A percentile compares a stretch with the other conserved stretches of the same genome.
Evolutionary conservation across 2,888 invertebrate species (phyloP).

Genomic region (Eumerus sabulonum): DNA sequence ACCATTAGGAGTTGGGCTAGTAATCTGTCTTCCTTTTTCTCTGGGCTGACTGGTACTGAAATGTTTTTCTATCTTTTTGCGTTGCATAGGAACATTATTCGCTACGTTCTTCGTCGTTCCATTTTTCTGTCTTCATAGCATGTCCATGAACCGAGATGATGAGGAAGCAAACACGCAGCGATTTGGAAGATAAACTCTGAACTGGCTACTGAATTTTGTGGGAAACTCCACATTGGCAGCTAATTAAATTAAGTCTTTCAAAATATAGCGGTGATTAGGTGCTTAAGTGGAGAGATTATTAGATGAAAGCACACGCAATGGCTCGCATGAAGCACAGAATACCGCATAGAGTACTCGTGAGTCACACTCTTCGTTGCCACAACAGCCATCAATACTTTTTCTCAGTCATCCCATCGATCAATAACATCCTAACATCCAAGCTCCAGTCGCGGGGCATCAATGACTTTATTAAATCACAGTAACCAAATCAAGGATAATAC

Average conservation of each 20-base stretch:
- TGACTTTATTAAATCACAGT: slow-evolving; percentile 53
- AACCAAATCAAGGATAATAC: slow-evolving; percentile 65
- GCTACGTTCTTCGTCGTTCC: slow-evolving; percentile 8
- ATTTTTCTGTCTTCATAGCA: background rate
- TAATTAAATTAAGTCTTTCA: slow-evolving; percentile 32
- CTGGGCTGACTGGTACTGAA: slow-evolving; percentile 7
- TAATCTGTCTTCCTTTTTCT: slow-evolving; percentile 64
- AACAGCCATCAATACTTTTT: slow-evolving; percentile 33
- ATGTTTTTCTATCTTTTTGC: slow-evolving; percentile 12
- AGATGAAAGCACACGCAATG: no score
- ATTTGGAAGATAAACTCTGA: slow-evolving; percentile 65
- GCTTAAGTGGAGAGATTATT: no score
- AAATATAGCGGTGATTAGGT: no score
- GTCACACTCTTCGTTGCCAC: no score
- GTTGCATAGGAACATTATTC: slow-evolving; percentile 19
- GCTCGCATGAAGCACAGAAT: no score
- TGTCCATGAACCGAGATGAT: slow-evolving; percentile 16
- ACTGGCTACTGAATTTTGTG: slow-evolving; percentile 64
- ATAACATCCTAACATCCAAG: slow-evolving; percentile 46
- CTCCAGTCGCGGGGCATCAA: slow-evolving; percentile 47
- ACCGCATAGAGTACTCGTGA: no score
- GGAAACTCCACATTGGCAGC: slow-evolving; percentile 38
- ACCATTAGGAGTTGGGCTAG: slow-evolving; percentile 69
- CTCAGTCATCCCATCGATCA: slow-evolving; percentile 50
- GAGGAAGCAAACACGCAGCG: slow-evolving; percentile 50